Base-by-base conservation (phyloP, 2,888 invertebrate species). In the Hartigia nigra region DNA sequence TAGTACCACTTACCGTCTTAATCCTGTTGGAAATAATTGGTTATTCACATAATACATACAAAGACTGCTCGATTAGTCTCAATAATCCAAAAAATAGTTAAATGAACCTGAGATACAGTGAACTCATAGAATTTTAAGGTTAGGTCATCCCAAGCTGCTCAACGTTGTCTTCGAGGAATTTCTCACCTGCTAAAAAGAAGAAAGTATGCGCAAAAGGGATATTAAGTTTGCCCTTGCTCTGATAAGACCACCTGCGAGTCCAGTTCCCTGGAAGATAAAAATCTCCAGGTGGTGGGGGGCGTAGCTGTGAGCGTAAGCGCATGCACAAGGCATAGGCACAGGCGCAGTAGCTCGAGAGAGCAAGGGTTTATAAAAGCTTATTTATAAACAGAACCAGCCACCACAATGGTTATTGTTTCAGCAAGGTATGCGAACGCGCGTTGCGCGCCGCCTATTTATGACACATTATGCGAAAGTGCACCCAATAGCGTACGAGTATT, bases 361-460 rank as follows among this genome's bases (percentile, higher is more conserved):
- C 55, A 69, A 35, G 34, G 37, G 75, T 74, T 83, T 85, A 84
- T 84, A 85, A 84, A 81, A 87, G 87, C 89, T 89, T 89, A 89
- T 89, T 90, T 88, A 89, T 90, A 90, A 90, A 89, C 89, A 88
- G 87, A 85, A 87, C 86, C 85, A 85, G 86, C 86, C 85, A 87
- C 90, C 86, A 91, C 91, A 91, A 91, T 91, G 91, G 91, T 91
- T 91, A 91, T 91, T 91, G 91, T 91, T 90, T 90, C 88, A 89
- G 88, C 86, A 78, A 82, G 82, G 89, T 86, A 90, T 87, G 86
- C 88, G 85, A 84, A 85, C 84, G 83, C 80, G 55, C 82, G 86
- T 84, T 83, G 86, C 83, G 86, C 86, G 87, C 89, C 89, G 90
- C 90, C 91, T 91, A 91, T 91, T 91, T 91, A 91, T 91, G 91